phyloP scores from a whole-genome alignment of 2,888 invertebrate species.

The Sturmia bella region DNA sequence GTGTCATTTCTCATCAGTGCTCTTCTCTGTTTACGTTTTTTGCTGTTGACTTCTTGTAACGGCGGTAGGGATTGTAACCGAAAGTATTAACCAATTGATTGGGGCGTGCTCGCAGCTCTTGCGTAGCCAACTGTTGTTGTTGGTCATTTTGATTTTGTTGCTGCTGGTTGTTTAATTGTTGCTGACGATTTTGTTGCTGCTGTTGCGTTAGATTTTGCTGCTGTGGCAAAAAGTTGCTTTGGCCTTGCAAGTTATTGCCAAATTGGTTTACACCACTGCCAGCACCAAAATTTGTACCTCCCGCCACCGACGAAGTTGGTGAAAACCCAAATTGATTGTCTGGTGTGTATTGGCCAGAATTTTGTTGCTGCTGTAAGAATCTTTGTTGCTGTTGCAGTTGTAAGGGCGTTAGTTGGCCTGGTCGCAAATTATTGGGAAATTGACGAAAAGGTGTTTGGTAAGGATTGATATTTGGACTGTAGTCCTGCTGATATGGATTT shows the following conservation, averaged over 20 bases:
- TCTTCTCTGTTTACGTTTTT: conserved; percentile 54
- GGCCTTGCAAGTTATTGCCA: conserved; percentile 58
- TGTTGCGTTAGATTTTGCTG: conserved; percentile 73
- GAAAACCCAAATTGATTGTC: conserved; percentile 75
- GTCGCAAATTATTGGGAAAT: conserved; percentile 74
- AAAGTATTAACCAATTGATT: conserved; percentile 79
- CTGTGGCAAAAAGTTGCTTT: conserved; percentile 55
- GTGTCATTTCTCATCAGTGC: conserved; percentile 3
- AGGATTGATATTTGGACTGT: conserved; percentile 79
- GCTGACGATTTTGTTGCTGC: conserved; percentile 73
- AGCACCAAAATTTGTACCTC: conserved; percentile 45
- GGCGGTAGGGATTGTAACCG: conserved; percentile 80
- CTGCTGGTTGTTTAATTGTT: conserved; percentile 65
- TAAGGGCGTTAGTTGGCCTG: conserved; percentile 75
- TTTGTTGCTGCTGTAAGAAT: conserved; percentile 73
- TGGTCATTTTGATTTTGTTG: conserved; percentile 76
- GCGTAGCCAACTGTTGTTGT: conserved; percentile 77
- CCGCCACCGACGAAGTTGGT: conserved; percentile 71
- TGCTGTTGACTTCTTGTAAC: conserved; percentile 78
- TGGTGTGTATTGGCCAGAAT: conserved; percentile 79
- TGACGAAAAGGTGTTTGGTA: conserved; percentile 80
- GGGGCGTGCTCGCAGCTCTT: conserved; percentile 79
- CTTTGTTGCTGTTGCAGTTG: conserved; percentile 76
- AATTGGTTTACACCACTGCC: conserved; percentile 71
- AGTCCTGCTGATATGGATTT: conserved; percentile 77